A percentile compares a stretch with the other conserved stretches of the same genome.
Conservation (phyloP, 2,888 invertebrate species). For the Cenopis cana region DNA sequence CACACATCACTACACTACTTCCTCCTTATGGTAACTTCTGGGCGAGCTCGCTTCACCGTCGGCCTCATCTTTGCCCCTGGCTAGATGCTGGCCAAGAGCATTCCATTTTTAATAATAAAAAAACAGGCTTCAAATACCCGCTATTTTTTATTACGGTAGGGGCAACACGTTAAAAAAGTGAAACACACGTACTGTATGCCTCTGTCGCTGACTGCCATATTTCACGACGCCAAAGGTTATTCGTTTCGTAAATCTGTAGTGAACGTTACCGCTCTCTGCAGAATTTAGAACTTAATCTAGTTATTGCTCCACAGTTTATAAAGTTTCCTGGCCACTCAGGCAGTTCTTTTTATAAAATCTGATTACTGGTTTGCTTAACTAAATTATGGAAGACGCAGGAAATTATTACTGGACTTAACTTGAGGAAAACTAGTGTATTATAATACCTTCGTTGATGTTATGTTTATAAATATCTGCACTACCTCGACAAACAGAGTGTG, state of each 20-base stretch:
- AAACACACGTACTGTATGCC: conserved; percentile 6
- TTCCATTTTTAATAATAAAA: too few relatives aligned
- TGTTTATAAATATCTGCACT: too few relatives aligned
- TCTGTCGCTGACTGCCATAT: neutral
- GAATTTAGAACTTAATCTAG: conserved; percentile 19
- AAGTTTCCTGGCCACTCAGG: conserved; percentile 4
- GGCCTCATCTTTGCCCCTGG: too few relatives aligned
- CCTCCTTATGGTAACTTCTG: too few relatives aligned
- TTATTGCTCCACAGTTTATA: conserved; percentile 12
- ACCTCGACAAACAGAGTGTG: too few relatives aligned
- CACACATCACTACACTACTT: too few relatives aligned
- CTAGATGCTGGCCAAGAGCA: too few relatives aligned
- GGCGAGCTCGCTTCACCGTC: too few relatives aligned
- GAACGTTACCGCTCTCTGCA: conserved; percentile 15
- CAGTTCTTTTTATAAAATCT: neutral
- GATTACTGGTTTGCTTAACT: neutral
- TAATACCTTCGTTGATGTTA: too few relatives aligned
- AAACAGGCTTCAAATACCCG: too few relatives aligned
- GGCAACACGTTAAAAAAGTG: too few relatives aligned
- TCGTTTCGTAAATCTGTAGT: conserved; percentile 33
- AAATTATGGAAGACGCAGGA: neutral
- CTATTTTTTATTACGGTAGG: too few relatives aligned
- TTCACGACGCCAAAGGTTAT: conserved; percentile 23
- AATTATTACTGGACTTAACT: neutral
- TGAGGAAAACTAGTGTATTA: neutral